A percentile compares a stretch with the other conserved stretches of the same genome.
Evolutionary conservation across 2,113 vertebrate species (phyloP).

Genomic region (Atractosteus spatula): DNA sequence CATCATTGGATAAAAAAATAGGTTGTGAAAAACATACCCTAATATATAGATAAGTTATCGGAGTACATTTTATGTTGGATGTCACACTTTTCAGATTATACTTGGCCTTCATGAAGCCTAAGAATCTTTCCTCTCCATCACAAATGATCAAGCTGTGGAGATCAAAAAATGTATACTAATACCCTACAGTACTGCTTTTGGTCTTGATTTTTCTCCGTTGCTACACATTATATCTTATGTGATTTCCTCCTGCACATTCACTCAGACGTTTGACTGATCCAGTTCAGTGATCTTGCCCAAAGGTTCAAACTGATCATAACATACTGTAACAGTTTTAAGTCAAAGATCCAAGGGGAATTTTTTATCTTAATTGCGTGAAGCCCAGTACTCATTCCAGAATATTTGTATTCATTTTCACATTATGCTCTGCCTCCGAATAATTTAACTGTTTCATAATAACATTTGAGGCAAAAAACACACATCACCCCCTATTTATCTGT

Average conservation of each 20-base stretch:
- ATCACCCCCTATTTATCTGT: too few relatives aligned
- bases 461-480: too few relatives aligned
- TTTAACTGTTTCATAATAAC: too few relatives aligned
- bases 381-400: too few relatives aligned
- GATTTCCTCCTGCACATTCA: neutral
- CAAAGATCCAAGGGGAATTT: too few relatives aligned
- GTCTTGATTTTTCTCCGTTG: neutral
- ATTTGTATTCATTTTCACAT: too few relatives aligned
- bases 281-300: neutral
- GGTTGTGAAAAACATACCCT: too few relatives aligned
- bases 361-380: too few relatives aligned
- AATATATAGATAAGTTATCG: too few relatives aligned
- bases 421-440: too few relatives aligned
- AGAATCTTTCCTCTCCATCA: slow-evolving; percentile 12
- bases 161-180: slow-evolving; percentile 18
- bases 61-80: neutral
- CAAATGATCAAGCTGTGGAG: slow-evolving; percentile 21
- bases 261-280: neutral
- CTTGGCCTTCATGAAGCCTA: slow-evolving; percentile 27
- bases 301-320: neutral
- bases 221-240: neutral
- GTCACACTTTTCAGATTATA: slow-evolving; percentile 28
- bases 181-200: neutral
- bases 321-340: too few relatives aligned
- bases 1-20: slow-evolving; percentile 18